Conservation (phyloP, 2,113 vertebrate species). For the Clupea harengus region DNA sequence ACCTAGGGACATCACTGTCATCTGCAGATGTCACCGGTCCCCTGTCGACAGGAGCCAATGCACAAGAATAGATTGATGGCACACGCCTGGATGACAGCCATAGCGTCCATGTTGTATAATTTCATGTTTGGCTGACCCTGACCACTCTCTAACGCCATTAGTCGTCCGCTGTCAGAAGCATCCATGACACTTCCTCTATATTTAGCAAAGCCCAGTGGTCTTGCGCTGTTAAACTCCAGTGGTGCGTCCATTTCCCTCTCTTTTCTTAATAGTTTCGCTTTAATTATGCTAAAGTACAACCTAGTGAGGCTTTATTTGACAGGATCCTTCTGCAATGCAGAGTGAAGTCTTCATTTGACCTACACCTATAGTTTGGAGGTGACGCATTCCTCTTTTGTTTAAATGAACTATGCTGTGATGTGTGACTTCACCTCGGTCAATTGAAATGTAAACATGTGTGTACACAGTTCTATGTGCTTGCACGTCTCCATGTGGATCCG, state of each 20-base stretch:
- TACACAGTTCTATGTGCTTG: no score
- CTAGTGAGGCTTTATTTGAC: neutral
- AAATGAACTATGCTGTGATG: neutral
- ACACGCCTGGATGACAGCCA: conserved; percentile 37
- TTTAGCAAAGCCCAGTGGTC: neutral
- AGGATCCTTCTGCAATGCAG: neutral
- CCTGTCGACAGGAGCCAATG: neutral
- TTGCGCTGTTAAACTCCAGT: neutral
- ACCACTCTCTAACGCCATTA: neutral
- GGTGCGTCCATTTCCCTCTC: neutral
- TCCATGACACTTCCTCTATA: neutral
- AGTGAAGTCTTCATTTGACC: neutral
- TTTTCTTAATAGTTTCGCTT: neutral
- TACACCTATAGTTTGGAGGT: neutral
- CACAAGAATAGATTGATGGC: neutral
- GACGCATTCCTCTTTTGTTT: neutral
- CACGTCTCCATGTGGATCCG: neutral
- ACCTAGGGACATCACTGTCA: neutral
- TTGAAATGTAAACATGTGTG: neutral
- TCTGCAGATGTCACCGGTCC: neutral
- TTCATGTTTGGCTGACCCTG: conserved; percentile 50
- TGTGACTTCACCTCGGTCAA: no score
- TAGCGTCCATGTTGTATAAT: conserved; percentile 56
- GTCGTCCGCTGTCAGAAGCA: neutral
- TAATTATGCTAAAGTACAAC: neutral